These are phyloP conservation scores for Stenolophus ochropezus DNA, from an alignment of 2,888 invertebrate species.

Conservation along the genomic window DNA sequence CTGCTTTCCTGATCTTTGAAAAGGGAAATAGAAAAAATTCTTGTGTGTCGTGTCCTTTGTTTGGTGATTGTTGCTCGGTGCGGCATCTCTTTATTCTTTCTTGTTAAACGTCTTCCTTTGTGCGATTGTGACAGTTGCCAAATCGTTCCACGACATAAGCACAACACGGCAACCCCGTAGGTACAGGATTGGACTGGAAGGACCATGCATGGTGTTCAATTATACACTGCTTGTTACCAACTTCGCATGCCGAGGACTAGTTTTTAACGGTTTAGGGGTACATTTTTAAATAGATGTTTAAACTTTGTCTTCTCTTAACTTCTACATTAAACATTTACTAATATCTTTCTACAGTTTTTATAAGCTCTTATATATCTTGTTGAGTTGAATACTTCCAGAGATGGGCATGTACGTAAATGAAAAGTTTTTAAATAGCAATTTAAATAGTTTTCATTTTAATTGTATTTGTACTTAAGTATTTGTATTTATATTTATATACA, in stretches of 20 bases:
- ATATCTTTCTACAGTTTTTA: too few species aligned
- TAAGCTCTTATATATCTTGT: too few species aligned
- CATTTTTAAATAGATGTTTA: background rate
- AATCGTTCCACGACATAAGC: slow-evolving; percentile 4
- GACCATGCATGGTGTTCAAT: slow-evolving; percentile 36
- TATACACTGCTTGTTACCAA: background rate
- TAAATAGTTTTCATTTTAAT: too few species aligned
- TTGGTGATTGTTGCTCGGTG: background rate
- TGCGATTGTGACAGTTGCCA: slow-evolving; percentile 45
- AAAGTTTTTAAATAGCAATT: too few species aligned
- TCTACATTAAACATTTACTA: background rate
- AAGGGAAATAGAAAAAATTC: background rate
- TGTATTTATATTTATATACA: too few species aligned
- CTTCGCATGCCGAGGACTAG: too few species aligned
- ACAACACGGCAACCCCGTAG: slow-evolving; percentile 24
- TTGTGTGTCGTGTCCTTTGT: slow-evolving; percentile 11
- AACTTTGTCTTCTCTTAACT: background rate
- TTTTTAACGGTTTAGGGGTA: too few species aligned
- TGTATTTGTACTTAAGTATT: too few species aligned
- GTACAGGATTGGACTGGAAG: slow-evolving; percentile 24
- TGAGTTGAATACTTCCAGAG: too few species aligned
- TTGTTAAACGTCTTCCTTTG: slow-evolving; percentile 24
- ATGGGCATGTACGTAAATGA: too few species aligned
- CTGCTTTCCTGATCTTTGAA: background rate
- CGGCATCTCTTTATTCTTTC: slow-evolving; percentile 41